Evolutionary conservation across 1,140 invertebrate species (phyloP), one percentile per base, ranked within the genome.

Genomic region (Apis florea): DNA sequence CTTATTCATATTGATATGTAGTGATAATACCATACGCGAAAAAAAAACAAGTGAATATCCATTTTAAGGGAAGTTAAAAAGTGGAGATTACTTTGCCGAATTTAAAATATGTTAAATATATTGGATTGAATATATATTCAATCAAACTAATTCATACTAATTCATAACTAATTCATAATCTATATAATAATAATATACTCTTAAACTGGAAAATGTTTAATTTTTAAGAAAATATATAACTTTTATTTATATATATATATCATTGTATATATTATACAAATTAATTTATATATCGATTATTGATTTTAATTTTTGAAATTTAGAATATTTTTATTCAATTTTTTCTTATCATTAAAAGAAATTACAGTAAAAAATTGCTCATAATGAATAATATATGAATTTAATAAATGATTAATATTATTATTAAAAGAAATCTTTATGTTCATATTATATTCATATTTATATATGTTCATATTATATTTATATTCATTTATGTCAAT

Each of bases 61-160:
- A 40, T 40, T 40, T 40, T 40, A 31, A 40, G 47, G 58, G 68
- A 71, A 72, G 26, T 63, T 70, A 63, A 31, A 79, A 68, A 54
- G 31, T 53, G 21, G 26, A 54, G 13, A 51, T 10, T 64, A 72
- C 72, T 63, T 79, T 61, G 68, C 56, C 31, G 26, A 71, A 19
- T 40, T 70, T 51, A 59, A 59, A 13, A 26, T 70, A 53, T 51
- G n/a, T 66, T 24, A 49, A 58, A 58, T 13, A 13, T 56, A 59
- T 51, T 78, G 13, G 19, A 19, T 69, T 17, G 21, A 49, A 56
- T 66, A 56, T 15, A 15, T 13, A 61, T 15, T 21, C 56, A 58
- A 21, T 47, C 0, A 66, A 9, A 26, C n/a, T n/a, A n/a, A n/a
- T n/a, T n/a, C n/a, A n/a, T n/a, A n/a, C n/a, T n/a, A n/a, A n/a